Evolutionary conservation across 2,888 invertebrate genomes (phyloP), one percentile per base, ranked within the genome.

Genomic region (Volucella zonaria): DNA sequence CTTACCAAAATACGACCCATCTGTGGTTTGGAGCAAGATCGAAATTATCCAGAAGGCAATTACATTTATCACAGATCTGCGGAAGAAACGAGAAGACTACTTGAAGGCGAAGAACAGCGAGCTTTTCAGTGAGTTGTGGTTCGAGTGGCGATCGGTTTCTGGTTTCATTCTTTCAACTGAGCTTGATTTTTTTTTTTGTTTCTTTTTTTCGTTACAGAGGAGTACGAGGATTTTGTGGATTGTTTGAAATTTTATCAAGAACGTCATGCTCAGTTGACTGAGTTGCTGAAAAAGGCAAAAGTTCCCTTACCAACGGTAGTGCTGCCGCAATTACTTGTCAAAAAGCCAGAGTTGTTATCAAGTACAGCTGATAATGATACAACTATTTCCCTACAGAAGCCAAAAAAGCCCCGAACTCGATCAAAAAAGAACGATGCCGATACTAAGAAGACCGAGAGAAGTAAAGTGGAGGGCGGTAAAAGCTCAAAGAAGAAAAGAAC

Each of bases 11-110:
- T 89, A 90, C 82, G 90, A 91, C 86, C 92, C 92, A n/a, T 90
- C 92, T 8, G 86, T 89, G 8, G 89, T 87, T 11, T 88, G 92
- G 82, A 91, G 91, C 56, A 92, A 92, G 89, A 89, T 92, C 49
- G 92, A 92, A 76, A 92, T 92, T 64, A 88, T 93, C 14, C 89
- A 89, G 67, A 91, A 92, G 87, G 91, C 93, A 2, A 89, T 90
- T 3, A 79, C 86, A 15, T 89, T 90, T 75, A 92, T 93, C 67
- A 87, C 88, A 62, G 92, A 92, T 74, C 87, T 92, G 45, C 90
- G 92, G 85, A 88, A 89, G 49, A 91, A 92, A 86, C 87, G 92
- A 49, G 90, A 91, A 73, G 89, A 89, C 12, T 86, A 89, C 43
- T 71, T 91, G 1, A 80, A 88, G 52, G 86, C 86, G 0, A 85